phyloP scores from a whole-genome alignment of 2,888 invertebrate genomes.

The Thyatira batis region DNA sequence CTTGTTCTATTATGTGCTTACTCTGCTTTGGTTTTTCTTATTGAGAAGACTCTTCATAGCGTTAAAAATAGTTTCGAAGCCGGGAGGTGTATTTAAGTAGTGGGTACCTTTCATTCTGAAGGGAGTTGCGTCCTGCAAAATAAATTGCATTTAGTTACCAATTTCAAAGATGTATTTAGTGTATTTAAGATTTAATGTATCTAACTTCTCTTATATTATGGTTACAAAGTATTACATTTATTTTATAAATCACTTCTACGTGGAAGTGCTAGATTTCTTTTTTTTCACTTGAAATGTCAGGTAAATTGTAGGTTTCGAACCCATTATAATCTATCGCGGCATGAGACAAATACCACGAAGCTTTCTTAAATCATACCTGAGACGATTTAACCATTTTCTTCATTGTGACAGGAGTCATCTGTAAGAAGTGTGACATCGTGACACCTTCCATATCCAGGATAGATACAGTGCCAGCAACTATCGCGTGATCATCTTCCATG shows the following conservation, averaged over 20 bases:
- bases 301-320: too few relatives aligned
- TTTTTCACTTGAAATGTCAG: too few relatives aligned
- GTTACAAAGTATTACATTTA: too few relatives aligned
- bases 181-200: too few relatives aligned
- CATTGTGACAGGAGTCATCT: slow-evolving; percentile 74
- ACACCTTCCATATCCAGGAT: slow-evolving; percentile 78
- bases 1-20: slow-evolving; percentile 46
- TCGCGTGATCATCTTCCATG: slow-evolving; percentile 77
- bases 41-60: slow-evolving; percentile 78
- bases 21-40: slow-evolving; percentile 81
- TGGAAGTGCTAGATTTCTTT: too few relatives aligned
- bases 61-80: slow-evolving; percentile 80
- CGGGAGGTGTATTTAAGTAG: slow-evolving; percentile 79
- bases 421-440: slow-evolving; percentile 73
- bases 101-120: slow-evolving; percentile 82
- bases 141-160: not conserved
- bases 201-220: too few relatives aligned
- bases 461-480: slow-evolving; percentile 66
- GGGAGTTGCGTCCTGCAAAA: slow-evolving; percentile 81
- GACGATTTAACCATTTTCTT: slow-evolving; percentile 73
- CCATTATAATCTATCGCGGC: too few relatives aligned
- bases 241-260: too few relatives aligned
- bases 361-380: slow-evolving; percentile 59
- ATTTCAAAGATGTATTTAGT: too few relatives aligned
- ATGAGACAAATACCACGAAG: too few relatives aligned